Base-by-base conservation (phyloP, 2,113 vertebrate species). In the Otus sunia region DNA sequence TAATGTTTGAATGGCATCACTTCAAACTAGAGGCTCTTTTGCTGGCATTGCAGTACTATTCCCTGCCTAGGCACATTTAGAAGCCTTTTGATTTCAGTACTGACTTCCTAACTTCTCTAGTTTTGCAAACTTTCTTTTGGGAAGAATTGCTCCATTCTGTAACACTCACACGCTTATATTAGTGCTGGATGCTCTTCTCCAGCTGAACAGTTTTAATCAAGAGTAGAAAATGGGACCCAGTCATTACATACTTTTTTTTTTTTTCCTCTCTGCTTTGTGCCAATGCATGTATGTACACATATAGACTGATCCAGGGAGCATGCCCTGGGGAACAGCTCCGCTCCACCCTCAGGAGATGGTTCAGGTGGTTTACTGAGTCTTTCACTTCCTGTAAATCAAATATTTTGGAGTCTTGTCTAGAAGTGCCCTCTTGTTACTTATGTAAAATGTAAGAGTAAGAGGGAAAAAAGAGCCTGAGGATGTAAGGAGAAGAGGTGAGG, bases 301-400 rank as follows among this genome's bases (percentile, higher is more conserved):
- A 41, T 0, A 0, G 32, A 47, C 9, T 2, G 3, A 19, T 6
- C 26, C 5, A 1, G 68, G 41, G 36, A 82, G 10, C 1, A 0
- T 15, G 6, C 29, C 53, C 27, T 22, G 16, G 45, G 27, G 29
- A 81, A 32, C 43, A 56, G 53, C 18, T 86, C 52, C 0, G 0
- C 30, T 86, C 37, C 2, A 0, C 37, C 47, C 43, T 71, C 53
- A 41, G 23, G 60, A 85, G 60, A 41, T 62, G 49, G 16, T 34
- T 43, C 32, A 36, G 67, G 53, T 37, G 17, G 21, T 68, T 89
- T 52, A 71, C 49, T 32, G 43, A 92, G 52, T n/a, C n/a, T 87
- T 87, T 67, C 43, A 39, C 13, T 43, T 83, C 62, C 83, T 87
- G 12, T 75, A 91, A 85, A 78, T 52, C 34, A 64, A 67, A 20